Conservation (phyloP, 2,113 vertebrate species). For the Heterochromis multidens region DNA sequence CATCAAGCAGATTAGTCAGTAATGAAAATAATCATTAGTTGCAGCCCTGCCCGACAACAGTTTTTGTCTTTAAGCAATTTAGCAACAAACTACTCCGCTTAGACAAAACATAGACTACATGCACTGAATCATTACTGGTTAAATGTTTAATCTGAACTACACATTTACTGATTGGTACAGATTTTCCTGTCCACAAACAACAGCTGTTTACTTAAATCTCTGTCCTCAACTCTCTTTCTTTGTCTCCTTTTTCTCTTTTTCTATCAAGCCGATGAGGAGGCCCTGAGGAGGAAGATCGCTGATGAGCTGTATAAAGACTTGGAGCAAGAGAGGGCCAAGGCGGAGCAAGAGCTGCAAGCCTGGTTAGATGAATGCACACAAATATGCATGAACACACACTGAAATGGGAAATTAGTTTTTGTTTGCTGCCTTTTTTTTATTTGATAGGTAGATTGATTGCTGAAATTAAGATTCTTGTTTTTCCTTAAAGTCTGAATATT, state of each 20-base stretch:
- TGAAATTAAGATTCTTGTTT: background rate
- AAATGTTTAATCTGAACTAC: background rate
- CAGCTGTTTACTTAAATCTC: background rate
- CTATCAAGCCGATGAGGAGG: constrained; percentile 67
- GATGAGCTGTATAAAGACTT: constrained; percentile 71
- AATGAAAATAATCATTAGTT: background rate
- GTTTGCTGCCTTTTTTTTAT: background rate
- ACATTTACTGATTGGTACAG: background rate
- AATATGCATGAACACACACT: background rate
- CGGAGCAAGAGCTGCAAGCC: constrained; percentile 67
- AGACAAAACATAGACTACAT: background rate
- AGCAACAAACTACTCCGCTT: background rate
- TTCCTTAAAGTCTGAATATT: background rate
- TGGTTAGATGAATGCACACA: constrained; percentile 61
- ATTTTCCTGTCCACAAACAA: constrained; percentile 3
- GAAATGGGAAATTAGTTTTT: background rate
- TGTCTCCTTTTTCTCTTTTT: background rate
- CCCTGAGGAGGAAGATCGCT: constrained; percentile 73
- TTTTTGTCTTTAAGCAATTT: background rate
- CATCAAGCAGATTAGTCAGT: background rate
- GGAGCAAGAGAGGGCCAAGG: constrained; percentile 67
- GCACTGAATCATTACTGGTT: background rate
- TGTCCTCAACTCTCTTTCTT: background rate
- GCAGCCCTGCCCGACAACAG: background rate
- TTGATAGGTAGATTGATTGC: background rate